Evolutionary conservation across 2,113 vertebrate species (phyloP).

Genomic region (Megaceryle torquata): DNA sequence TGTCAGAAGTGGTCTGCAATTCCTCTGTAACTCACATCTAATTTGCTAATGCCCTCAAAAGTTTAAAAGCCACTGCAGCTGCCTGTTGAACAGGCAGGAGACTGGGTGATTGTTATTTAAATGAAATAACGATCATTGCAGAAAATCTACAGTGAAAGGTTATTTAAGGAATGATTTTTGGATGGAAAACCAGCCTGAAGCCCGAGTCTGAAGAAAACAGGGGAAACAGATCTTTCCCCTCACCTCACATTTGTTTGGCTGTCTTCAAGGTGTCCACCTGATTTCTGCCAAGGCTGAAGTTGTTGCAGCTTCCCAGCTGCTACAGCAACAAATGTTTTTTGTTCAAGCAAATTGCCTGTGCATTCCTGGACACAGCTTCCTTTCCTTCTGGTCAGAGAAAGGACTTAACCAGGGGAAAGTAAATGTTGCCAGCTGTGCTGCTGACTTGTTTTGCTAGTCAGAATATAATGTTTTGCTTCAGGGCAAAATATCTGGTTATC

Average conservation of each 20-base stretch:
- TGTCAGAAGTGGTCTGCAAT: neutral
- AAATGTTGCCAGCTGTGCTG: neutral
- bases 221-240: neutral
- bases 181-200: neutral
- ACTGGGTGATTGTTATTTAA: neutral
- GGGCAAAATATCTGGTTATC: neutral
- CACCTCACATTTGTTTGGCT: constrained; percentile 21
- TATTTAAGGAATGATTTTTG: constrained; percentile 9
- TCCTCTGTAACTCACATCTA: neutral
- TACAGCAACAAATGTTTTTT: neutral
- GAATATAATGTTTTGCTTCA: neutral
- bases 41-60: constrained; percentile 12
- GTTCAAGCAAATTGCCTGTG: constrained; percentile 10
- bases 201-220: neutral
- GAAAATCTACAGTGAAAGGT: constrained; percentile 4
- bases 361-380: neutral
- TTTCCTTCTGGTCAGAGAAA: constrained; percentile 14
- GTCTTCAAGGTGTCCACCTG: neutral
- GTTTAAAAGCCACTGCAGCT: constrained; percentile 1
- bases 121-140: neutral
- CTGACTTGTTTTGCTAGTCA: neutral
- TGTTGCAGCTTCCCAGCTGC: constrained; percentile 30
- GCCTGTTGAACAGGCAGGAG: neutral
- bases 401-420: neutral
- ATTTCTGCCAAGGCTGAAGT: constrained; percentile 23